Conservation (phyloP, 2,888 invertebrate genomes). For the Pantelozetes paolii region DNA sequence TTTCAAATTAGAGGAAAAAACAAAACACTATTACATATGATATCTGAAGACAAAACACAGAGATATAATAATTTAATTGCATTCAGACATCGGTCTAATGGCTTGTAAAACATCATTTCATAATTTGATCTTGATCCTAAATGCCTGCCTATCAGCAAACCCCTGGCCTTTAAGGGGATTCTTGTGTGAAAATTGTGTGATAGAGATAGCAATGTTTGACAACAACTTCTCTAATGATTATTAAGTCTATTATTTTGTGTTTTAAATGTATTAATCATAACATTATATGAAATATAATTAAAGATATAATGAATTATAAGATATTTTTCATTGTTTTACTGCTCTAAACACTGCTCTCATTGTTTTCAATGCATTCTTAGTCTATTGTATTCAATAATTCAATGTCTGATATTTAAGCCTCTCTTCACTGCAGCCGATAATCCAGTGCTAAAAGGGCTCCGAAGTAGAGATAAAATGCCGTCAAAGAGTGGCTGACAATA, state of each 20-base stretch:
- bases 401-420: background rate
- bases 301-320: background rate
- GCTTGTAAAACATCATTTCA: background rate
- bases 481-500: background rate
- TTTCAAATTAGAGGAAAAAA: background rate
- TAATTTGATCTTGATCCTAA: background rate
- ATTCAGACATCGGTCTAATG: background rate
- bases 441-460: background rate
- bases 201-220: background rate
- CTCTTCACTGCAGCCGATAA: background rate
- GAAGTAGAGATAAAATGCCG: background rate
- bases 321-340: background rate
- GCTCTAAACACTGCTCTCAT: background rate
- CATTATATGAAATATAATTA: constrained; percentile 14
- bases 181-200: constrained; percentile 3
- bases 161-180: background rate
- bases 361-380: background rate
- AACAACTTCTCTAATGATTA: background rate
- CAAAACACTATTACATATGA: background rate
- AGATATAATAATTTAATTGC: constrained; percentile 2
- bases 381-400: background rate
- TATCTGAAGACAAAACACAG: background rate
- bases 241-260: background rate
- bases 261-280: background rate
- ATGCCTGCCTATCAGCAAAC: no score